phyloP scores from a whole-genome alignment of 2,888 invertebrate species.

The Drosophila prolongata region DNA sequence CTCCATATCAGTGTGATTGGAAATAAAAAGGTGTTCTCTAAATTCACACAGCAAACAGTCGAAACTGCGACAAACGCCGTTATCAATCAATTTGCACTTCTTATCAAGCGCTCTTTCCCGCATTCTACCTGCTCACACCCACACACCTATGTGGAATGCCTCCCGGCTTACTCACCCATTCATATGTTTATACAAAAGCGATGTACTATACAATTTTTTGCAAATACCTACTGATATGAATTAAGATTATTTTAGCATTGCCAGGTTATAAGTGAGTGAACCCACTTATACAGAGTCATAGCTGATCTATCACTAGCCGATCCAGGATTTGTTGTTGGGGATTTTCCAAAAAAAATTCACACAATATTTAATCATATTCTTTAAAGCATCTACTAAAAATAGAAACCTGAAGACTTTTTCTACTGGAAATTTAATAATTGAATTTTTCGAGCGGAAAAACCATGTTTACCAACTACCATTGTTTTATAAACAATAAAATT shows the following conservation, averaged over 20 bases:
- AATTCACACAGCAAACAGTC: conserved; percentile 1
- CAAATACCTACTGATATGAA: not conserved
- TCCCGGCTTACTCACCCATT: conserved; percentile 50
- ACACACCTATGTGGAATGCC: conserved; percentile 16
- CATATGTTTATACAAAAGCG: not conserved
- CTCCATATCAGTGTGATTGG: not conserved
- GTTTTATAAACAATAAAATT: no score
- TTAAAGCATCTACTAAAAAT: no score
- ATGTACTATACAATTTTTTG: not conserved
- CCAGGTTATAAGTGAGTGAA: not conserved
- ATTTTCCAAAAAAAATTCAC: no score
- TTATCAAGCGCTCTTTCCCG: conserved; percentile 42
- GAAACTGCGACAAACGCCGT: conserved; percentile 8
- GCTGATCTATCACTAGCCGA: no score
- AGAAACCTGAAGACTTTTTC: no score
- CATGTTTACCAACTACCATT: no score
- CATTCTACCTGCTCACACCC: not conserved
- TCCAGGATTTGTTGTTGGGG: no score
- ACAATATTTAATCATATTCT: no score
- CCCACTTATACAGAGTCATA: no score
- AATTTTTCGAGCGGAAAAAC: no score
- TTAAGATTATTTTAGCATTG: not conserved
- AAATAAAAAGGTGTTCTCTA: not conserved
- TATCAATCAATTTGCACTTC: conserved; percentile 6
- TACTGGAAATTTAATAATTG: no score